Conservation (phyloP, 2,113 vertebrate genomes). For the Podarcis raffonei region DNA sequence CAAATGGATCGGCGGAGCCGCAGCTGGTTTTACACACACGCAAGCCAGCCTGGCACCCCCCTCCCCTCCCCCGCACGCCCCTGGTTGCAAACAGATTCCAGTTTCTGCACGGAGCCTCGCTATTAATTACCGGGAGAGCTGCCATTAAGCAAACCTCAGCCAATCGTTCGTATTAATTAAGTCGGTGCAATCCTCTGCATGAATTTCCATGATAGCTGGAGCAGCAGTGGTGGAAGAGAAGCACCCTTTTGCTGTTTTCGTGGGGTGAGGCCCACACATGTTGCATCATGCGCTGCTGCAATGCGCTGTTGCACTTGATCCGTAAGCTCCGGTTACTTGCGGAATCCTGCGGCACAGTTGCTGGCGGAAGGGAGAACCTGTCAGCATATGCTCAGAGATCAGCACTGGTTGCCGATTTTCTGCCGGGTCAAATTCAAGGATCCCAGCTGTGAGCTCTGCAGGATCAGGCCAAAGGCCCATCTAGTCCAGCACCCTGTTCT, state of each 20-base stretch:
- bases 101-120: neutral
- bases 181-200: neutral
- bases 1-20: neutral
- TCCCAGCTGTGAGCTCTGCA: no score
- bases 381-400: no score
- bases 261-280: fast-evolving
- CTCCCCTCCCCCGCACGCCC: neutral
- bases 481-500: no score
- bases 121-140: neutral
- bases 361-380: no score
- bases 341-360: no score
- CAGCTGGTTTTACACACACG: neutral
- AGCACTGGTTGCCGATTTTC: no score
- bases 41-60: neutral
- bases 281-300: no score
- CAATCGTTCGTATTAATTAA: neutral
- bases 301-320: no score
- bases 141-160: neutral
- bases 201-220: neutral
- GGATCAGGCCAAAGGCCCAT: no score
- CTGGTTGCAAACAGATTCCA: fast-evolving
- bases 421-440: no score
- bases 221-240: neutral
- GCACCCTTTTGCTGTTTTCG: neutral
- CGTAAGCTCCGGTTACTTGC: no score